Evolutionary conservation across 2,888 invertebrate species (phyloP).

Genomic region (Crossocerus cetratus): DNA sequence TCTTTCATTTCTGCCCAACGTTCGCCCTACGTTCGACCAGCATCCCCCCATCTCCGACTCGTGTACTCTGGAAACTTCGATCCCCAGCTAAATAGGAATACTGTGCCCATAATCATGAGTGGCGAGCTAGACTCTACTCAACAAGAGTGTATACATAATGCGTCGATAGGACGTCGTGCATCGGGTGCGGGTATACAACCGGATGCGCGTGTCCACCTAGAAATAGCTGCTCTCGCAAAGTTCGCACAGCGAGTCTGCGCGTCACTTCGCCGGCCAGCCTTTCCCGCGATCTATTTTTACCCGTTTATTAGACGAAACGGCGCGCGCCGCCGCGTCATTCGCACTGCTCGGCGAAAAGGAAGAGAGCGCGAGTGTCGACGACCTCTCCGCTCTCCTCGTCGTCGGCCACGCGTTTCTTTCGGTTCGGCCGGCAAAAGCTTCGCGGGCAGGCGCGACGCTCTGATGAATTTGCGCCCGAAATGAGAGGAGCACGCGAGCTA

Average conservation of each 20-base stretch:
- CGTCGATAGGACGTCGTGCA: background rate
- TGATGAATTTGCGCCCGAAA: no score
- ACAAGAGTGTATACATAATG: background rate
- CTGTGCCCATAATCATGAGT: no score
- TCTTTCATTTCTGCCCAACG: no score
- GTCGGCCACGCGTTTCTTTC: background rate
- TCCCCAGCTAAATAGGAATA: no score
- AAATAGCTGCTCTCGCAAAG: background rate
- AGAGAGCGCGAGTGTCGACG: background rate
- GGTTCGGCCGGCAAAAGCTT: no score
- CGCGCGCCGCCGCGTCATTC: background rate
- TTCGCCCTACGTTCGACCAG: no score
- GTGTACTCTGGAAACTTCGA: no score
- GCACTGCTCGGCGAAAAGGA: background rate
- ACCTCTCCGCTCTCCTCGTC: background rate
- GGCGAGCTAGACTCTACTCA: no score
- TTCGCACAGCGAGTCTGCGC: background rate
- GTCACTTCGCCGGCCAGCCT: background rate
- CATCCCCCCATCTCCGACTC: no score
- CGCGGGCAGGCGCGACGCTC: no score
- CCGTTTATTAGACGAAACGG: background rate
- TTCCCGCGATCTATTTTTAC: background rate
- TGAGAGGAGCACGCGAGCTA: no score
- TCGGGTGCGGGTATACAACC: background rate
- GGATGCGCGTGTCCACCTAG: constrained; percentile 3